Conservation (phyloP, 1,140 invertebrate species). For the Sinella curviseta region DNA sequence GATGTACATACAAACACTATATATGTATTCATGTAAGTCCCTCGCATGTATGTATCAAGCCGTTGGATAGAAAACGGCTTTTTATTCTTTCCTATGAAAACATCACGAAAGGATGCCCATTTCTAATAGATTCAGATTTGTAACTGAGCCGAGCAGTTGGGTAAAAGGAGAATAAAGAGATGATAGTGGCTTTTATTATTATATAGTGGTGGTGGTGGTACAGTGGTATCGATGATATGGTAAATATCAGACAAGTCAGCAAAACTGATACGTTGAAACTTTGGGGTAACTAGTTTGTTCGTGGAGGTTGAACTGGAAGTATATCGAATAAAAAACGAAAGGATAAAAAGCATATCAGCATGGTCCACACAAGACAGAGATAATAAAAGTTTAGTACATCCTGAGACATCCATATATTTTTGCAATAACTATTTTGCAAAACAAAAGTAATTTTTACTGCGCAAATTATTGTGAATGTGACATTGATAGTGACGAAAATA, state of each 20-base stretch:
- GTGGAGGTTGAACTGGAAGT: conserved; percentile 15
- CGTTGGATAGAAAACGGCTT: neutral
- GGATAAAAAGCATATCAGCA: neutral
- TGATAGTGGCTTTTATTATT: conserved; percentile 1
- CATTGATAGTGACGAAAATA: too few species aligned
- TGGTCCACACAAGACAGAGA: neutral
- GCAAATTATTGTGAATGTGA: too few species aligned
- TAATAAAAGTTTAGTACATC: too few species aligned
- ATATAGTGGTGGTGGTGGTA: neutral
- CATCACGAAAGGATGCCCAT: neutral
- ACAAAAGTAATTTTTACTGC: too few species aligned
- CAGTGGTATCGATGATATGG: conserved; percentile 9
- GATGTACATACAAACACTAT: neutral
- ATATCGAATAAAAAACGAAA: neutral
- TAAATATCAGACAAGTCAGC: neutral
- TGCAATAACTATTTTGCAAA: too few species aligned
- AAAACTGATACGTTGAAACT: conserved; percentile 5
- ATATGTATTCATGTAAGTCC: neutral
- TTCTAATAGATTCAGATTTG: conserved; percentile 22
- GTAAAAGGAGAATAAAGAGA: neutral
- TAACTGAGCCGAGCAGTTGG: conserved; percentile 7
- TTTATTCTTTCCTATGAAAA: neutral
- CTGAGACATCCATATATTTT: too few species aligned
- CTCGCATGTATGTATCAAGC: neutral
- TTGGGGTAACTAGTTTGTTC: conserved; percentile 17